Evolutionary conservation across 2,888 invertebrate genomes (phyloP).

Genomic region (Hypsopygia costalis): DNA sequence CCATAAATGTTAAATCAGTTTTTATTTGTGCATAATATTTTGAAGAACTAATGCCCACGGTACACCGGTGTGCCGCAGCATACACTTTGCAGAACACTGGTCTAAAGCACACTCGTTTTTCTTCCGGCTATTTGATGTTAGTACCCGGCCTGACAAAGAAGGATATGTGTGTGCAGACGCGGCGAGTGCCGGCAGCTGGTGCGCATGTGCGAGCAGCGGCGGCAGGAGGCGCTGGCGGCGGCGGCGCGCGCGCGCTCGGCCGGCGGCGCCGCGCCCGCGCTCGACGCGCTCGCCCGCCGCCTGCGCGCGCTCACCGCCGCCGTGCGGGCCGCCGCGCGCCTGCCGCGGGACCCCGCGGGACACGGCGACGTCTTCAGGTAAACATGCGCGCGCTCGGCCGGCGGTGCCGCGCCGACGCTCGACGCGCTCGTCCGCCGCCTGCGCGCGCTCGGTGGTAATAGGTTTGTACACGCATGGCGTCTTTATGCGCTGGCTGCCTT

Average conservation of each 20-base stretch:
- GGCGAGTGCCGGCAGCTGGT: slow-evolving; percentile 90
- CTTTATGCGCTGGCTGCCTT: no score
- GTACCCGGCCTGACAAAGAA: no score
- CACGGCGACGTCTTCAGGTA: slow-evolving; percentile 88
- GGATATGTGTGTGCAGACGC: slow-evolving; percentile 69
- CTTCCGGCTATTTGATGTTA: no score
- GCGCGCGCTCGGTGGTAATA: slow-evolving; percentile 83
- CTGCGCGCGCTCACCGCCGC: slow-evolving; percentile 87
- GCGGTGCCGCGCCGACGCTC: slow-evolving; percentile 78
- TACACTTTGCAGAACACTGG: no score
- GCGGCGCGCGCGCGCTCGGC: slow-evolving; percentile 69
- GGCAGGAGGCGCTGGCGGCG: slow-evolving; percentile 70
- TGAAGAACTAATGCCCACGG: no score
- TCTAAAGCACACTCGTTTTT: no score
- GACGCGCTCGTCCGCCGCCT: slow-evolving; percentile 85
- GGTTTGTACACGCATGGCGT: no score
- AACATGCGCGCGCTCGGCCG: slow-evolving; percentile 75
- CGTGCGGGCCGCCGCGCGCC: slow-evolving; percentile 85
- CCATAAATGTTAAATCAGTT: no score
- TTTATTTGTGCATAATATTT: no score
- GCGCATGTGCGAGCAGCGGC: slow-evolving; percentile 89
- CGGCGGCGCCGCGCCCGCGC: slow-evolving; percentile 81
- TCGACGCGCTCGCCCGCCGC: slow-evolving; percentile 83
- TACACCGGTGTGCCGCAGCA: no score
- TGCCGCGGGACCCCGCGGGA: slow-evolving; percentile 87